Base-by-base conservation (phyloP, 2,888 invertebrate genomes). In the Tubulanus polymorphus region DNA sequence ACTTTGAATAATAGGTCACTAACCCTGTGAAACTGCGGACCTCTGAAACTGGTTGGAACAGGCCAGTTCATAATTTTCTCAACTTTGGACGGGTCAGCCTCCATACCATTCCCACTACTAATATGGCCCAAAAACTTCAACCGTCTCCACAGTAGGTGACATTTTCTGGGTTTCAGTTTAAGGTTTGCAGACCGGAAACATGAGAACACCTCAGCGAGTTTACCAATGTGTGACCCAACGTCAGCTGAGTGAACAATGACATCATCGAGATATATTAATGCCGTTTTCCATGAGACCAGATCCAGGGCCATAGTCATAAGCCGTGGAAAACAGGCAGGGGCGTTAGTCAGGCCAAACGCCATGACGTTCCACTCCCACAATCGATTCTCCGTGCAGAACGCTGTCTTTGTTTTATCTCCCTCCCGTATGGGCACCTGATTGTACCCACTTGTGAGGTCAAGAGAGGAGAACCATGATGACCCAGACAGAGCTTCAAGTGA, bases 391-490 rank as follows among this genome's bases (percentile, higher is more conserved):
- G 61, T 63, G 6, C 54, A 52, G 47, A 71, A 67, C 1, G 66
- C 67, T 2, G 68, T 64, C 35, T 66, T 67, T 6, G 55, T 48
- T 35, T 46, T 51, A 37, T 58, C 60, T 18, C 59, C 41, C 3
- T 53, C 28, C 15, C 32, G 37, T 37, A 71, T 28, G 1, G 50
- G 49, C 2, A 67, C 58, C 32, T 63, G 60, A 60, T 62, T 70
- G 37, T 61, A 70, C 3, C 67, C 69, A 5, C 48, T 45, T n/a
- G 28, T 53, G 20, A 68, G 30, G 29, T 69, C 70, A 2, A 68
- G 20, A 1, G 52, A 53, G 25, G 57, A 48, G 37, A 69, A 64
- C 35, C 49, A 59, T 28, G 53, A 55, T 1, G 57, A 37, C 0
- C 61, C 61, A 1, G 53, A 15, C n/a, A 68, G 35, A 5, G 51